Conservation (phyloP, 2,888 invertebrate genomes). For the Ectropis crepuscularia region DNA sequence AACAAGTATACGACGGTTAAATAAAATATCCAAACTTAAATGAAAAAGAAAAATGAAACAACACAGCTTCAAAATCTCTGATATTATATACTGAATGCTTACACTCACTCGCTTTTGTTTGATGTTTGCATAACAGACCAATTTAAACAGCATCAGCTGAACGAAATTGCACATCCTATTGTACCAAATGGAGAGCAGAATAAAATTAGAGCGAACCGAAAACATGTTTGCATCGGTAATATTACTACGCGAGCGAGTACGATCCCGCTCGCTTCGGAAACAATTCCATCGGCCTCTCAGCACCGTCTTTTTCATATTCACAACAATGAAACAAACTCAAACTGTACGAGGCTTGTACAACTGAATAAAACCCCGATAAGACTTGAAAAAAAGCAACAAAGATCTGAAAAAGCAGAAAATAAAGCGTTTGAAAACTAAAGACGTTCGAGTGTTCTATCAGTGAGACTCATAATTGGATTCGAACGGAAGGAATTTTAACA, state of each 20-base stretch:
- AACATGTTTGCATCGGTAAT: constrained; percentile 68
- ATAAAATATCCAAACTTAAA: too few relatives aligned
- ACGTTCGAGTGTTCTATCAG: constrained; percentile 60
- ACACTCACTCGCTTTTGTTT: constrained; percentile 61
- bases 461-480: constrained; percentile 75
- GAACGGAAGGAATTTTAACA: constrained; percentile 71
- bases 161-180: constrained; percentile 69
- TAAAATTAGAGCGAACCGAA: constrained; percentile 66
- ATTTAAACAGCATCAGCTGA: constrained; percentile 67
- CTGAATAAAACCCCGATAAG: constrained; percentile 36
- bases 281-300: constrained; percentile 52
- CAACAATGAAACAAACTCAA: constrained; percentile 52
- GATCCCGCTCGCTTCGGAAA: constrained; percentile 46
- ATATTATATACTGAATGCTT: constrained; percentile 56
- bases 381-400: constrained; percentile 52
- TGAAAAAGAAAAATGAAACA: constrained; percentile 3
- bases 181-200: constrained; percentile 64
- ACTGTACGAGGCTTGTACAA: constrained; percentile 53
- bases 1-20: too few relatives aligned
- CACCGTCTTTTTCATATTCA: constrained; percentile 56
- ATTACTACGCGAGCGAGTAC: constrained; percentile 57
- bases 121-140: constrained; percentile 65
- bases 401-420: constrained; percentile 57
- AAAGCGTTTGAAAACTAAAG: constrained; percentile 50
- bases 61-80: constrained; percentile 56